phyloP scores from a whole-genome alignment of 2,113 vertebrate genomes.

The Prunella himalayana region DNA sequence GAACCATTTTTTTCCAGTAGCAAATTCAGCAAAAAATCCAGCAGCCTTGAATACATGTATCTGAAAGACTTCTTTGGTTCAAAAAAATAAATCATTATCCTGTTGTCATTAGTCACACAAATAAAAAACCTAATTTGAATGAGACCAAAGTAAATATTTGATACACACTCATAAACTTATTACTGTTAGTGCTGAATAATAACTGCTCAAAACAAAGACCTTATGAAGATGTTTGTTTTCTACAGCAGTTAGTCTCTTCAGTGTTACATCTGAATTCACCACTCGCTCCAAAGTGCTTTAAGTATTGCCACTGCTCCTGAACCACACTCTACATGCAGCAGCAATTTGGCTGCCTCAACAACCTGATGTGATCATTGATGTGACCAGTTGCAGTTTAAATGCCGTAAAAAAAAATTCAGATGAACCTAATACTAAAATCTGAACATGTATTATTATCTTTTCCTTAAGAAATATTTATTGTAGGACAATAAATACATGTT shows the following conservation, averaged over 20 bases:
- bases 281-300: not conserved
- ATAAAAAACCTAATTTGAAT: slow-evolving; percentile 46
- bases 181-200: slow-evolving; percentile 51
- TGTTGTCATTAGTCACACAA: slow-evolving; percentile 38
- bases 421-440: not conserved
- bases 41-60: not conserved
- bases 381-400: slow-evolving; percentile 30
- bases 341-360: slow-evolving; percentile 51
- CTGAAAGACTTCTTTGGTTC: slow-evolving; percentile 24
- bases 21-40: slow-evolving; percentile 34
- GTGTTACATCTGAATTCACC: slow-evolving; percentile 20
- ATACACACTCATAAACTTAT: slow-evolving; percentile 42
- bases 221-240: slow-evolving; percentile 39
- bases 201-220: slow-evolving; percentile 50
- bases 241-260: slow-evolving; percentile 19
- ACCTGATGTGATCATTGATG: slow-evolving; percentile 45
- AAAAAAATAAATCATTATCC: slow-evolving; percentile 35
- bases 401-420: not conserved
- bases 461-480: not conserved
- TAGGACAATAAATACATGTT: slow-evolving; percentile 3
- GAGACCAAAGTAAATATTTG: slow-evolving; percentile 55
- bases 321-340: slow-evolving; percentile 5
- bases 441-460: not conserved
- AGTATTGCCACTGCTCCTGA: slow-evolving; percentile 44
- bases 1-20: slow-evolving; percentile 8